Conservation (phyloP, 2,888 invertebrate genomes). For the Sturmia bella region DNA sequence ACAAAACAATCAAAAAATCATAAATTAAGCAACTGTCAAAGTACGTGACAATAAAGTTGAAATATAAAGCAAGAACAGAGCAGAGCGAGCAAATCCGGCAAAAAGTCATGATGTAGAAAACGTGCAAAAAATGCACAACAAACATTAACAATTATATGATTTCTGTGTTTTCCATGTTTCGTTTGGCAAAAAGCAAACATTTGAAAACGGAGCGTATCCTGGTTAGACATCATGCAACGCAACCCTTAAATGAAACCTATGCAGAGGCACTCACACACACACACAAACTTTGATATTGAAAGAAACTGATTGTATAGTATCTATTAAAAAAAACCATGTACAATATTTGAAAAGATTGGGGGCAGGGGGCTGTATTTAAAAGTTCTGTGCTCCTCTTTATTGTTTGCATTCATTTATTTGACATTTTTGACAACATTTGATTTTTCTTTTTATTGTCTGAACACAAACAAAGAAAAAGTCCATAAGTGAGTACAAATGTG, state of each 20-base stretch:
- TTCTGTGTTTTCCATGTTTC: not conserved
- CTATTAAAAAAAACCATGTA: too few species aligned
- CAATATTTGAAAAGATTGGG: not conserved
- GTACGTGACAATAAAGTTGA: slow-evolving; percentile 70
- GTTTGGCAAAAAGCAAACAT: slow-evolving; percentile 6
- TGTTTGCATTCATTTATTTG: slow-evolving; percentile 65
- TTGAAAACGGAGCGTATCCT: slow-evolving; percentile 26
- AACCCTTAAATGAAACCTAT: slow-evolving; percentile 47
- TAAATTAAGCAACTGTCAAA: slow-evolving; percentile 70
- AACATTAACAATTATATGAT: slow-evolving; percentile 43
- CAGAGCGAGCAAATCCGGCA: not conserved
- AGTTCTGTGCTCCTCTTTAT: slow-evolving; percentile 33
- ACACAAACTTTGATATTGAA: slow-evolving; percentile 5
- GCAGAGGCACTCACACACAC: not conserved
- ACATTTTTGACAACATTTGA: slow-evolving; percentile 69
- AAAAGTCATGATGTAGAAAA: slow-evolving; percentile 53
- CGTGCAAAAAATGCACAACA: slow-evolving; percentile 66
- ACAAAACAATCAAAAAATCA: slow-evolving; percentile 68
- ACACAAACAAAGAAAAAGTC: slow-evolving; percentile 40
- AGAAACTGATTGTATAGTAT: not conserved
- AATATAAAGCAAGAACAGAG: slow-evolving; percentile 35
- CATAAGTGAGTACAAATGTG: slow-evolving; percentile 37
- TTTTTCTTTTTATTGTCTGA: slow-evolving; percentile 52
- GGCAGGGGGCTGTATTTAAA: not conserved
- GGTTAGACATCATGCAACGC: slow-evolving; percentile 46